These are phyloP conservation scores for Epirrita christyi DNA, from an alignment of 2,888 invertebrate genomes.

Conservation along the genomic window DNA sequence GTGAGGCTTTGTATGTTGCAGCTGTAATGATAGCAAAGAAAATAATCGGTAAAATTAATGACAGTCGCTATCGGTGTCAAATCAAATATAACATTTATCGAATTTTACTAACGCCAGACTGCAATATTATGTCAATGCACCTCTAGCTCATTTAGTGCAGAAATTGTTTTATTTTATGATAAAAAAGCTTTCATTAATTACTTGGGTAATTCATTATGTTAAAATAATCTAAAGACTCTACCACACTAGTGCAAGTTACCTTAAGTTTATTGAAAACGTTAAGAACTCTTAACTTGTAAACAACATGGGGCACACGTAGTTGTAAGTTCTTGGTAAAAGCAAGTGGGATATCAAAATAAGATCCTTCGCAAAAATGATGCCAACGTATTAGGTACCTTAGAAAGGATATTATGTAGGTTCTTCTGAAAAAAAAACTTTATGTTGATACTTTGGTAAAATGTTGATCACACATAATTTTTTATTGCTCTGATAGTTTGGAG, in stretches of 20 bases:
- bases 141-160: not conserved
- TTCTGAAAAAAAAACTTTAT: too few species aligned
- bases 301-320: too few species aligned
- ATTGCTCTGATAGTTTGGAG: too few species aligned
- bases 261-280: too few species aligned
- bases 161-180: not conserved
- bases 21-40: not conserved
- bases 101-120: not conserved
- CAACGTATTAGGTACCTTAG: too few species aligned
- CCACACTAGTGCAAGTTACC: constrained; percentile 1
- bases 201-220: not conserved
- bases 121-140: not conserved
- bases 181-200: not conserved
- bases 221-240: constrained; percentile 5
- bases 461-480: too few species aligned
- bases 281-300: not conserved
- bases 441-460: too few species aligned
- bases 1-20: not conserved
- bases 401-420: too few species aligned
- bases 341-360: too few species aligned
- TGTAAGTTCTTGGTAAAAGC: too few species aligned
- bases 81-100: not conserved
- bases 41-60: not conserved
- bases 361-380: too few species aligned
- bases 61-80: not conserved